Evolutionary conservation across 2,888 invertebrate genomes (phyloP), one percentile per base, ranked within the genome.

Genomic region (Troides helena): DNA sequence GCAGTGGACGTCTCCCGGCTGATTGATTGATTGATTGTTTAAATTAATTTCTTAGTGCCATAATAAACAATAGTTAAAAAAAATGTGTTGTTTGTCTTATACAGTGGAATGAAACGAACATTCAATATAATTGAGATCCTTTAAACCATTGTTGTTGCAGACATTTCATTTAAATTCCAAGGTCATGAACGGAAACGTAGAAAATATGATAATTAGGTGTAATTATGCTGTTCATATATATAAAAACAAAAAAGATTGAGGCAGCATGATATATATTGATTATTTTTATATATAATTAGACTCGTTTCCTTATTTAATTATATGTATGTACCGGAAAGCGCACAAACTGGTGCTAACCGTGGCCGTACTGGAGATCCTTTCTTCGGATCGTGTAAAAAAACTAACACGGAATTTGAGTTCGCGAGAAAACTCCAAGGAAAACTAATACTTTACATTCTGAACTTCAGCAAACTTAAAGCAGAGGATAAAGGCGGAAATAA

Each of bases 311-410:
- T 17, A 12, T 46, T 46, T 46, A 46, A n/a, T n/a, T n/a, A n/a
- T 53, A n/a, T 18, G n/a, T 53, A 53, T 18, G 6, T 12, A n/a
- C n/a, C 18, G n/a, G 14, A 23, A 23, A 21, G 25, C 25, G 23
- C 23, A 36, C 43, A 43, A 46, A 65, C 36, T 65, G n/a, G 57
- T 59, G 36, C 43, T 65, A 25, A 43, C 43, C 43, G 43, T 43
- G 43, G n/a, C 43, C 58, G 43, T 39, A 46, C 43, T 46, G 46
- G 58, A 46, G 58, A 46, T 59, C 46, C 50, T 65, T 65, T 59
- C 65, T 65, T 59, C 59, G 65, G 30, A 59, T 59, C 30, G 65
- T n/a, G 59, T 18, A 59, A 50, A 60, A 65, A 58, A 65, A 65
- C 65, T 65, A 59, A 59, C 30, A 59, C 10, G 58, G 30, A 50